A percentile compares a stretch with the other conserved stretches of the same genome.
Conservation (phyloP, 1,140 invertebrate species). For the Lordiphosa stackelbergi region DNA sequence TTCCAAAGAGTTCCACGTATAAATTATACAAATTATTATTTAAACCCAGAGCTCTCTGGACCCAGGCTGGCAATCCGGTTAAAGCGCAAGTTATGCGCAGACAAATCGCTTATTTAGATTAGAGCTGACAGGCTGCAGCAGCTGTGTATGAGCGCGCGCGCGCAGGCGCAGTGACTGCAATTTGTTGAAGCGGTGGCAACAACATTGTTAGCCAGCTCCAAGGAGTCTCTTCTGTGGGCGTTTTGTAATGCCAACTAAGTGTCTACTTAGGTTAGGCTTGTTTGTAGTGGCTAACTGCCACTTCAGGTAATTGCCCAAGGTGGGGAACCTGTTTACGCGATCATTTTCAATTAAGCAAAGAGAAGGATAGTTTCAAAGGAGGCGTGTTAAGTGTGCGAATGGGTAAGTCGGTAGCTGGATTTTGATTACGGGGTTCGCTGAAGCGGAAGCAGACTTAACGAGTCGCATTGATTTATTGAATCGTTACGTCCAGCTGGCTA, state of each 20-base stretch:
- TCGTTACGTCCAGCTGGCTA: too few species aligned
- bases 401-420: constrained; percentile 51
- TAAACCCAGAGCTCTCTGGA: constrained; percentile 26
- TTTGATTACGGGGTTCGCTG: constrained; percentile 36
- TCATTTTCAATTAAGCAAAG: constrained; percentile 61
- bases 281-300: background rate
- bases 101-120: constrained; percentile 72
- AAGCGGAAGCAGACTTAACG: constrained; percentile 34
- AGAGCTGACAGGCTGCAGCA: constrained; percentile 45
- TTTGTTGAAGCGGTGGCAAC: constrained; percentile 35
- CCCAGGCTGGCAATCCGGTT: constrained; percentile 22
- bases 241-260: constrained; percentile 53
- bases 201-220: constrained; percentile 20
- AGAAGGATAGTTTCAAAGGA: constrained; percentile 2
- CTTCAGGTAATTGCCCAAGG: constrained; percentile 20
- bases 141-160: background rate
- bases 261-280: constrained; percentile 54
- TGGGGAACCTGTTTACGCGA: constrained; percentile 25
- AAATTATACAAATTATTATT: constrained; percentile 76
- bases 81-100: constrained; percentile 55
- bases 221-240: constrained; percentile 21
- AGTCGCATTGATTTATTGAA: constrained; percentile 41
- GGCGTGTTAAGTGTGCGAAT: constrained; percentile 21
- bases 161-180: constrained; percentile 45
- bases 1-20: constrained; percentile 46